phyloP scores from a whole-genome alignment of 2,888 invertebrate species.

The Eupeodes latifasciatus region DNA sequence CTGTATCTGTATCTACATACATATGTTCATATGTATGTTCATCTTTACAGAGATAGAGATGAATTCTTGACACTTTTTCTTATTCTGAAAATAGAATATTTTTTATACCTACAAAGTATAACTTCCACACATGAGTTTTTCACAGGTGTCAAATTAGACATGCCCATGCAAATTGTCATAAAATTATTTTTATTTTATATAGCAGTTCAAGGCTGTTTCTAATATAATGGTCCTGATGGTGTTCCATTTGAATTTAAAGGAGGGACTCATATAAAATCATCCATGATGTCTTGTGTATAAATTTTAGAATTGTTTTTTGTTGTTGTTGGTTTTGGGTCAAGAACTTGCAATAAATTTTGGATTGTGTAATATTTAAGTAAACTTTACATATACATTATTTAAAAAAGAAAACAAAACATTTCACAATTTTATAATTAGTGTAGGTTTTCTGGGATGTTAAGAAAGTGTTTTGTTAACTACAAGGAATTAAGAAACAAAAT shows the following conservation, averaged over 20 bases:
- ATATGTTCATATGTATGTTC: no score
- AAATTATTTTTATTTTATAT: conserved; percentile 52
- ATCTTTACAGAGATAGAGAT: not conserved
- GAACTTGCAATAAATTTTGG: not conserved
- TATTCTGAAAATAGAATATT: conserved; percentile 56
- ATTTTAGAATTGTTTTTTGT: not conserved
- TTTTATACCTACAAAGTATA: not conserved
- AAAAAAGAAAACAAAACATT: no score
- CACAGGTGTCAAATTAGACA: conserved; percentile 65
- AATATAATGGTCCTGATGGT: not conserved
- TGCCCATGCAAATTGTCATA: conserved; percentile 51
- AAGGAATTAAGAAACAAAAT: no score
- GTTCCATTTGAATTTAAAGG: not conserved
- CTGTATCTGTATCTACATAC: not conserved
- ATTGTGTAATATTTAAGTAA: not conserved
- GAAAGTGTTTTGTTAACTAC: no score
- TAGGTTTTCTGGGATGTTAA: no score
- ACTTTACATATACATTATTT: not conserved
- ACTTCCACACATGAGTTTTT: conserved; percentile 47
- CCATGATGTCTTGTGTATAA: not conserved
- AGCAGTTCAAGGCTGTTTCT: conserved; percentile 55
- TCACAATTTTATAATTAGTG: no score
- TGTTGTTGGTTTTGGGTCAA: not conserved
- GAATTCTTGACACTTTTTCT: conserved; percentile 35
- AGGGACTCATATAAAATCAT: not conserved